phyloP scores from a whole-genome alignment of 2,888 invertebrate species.

The Agonopterix arenella region DNA sequence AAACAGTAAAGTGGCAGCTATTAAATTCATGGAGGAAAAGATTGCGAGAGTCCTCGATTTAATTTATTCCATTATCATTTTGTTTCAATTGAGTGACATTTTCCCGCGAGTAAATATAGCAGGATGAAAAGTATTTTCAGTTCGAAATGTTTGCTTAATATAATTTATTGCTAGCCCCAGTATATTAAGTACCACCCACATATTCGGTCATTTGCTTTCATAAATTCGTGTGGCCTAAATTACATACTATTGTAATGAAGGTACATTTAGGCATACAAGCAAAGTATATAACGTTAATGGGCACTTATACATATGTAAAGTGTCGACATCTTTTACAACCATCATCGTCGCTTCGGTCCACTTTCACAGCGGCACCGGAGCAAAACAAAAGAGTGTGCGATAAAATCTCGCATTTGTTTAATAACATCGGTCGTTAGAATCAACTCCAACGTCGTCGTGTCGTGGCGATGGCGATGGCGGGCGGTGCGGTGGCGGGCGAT shows the following conservation, averaged over 20 bases:
- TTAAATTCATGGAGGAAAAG: not conserved
- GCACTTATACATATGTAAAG: not conserved
- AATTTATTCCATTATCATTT: too few relatives aligned
- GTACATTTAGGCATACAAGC: constrained; percentile 8
- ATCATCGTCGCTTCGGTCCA: constrained; percentile 31
- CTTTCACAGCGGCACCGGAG: constrained; percentile 47
- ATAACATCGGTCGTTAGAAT: constrained; percentile 68
- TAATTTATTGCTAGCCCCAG: not conserved
- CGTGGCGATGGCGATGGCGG: constrained; percentile 27
- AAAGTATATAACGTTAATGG: constrained; percentile 6
- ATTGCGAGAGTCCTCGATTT: too few relatives aligned
- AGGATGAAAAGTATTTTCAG: too few relatives aligned
- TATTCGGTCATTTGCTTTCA: not conserved
- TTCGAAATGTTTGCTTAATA: too few relatives aligned
- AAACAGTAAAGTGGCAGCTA: constrained; percentile 1
- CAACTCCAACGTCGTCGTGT: constrained; percentile 61
- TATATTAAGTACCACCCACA: not conserved
- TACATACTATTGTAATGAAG: constrained; percentile 10
- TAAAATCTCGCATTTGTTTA: constrained; percentile 71
- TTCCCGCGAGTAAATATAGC: too few relatives aligned
- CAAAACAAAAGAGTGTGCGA: constrained; percentile 53
- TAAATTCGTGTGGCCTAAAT: constrained; percentile 5
- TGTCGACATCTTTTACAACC: constrained; percentile 3
- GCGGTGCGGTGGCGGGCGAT: constrained; percentile 14
- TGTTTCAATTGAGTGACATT: too few relatives aligned